A percentile compares a stretch with the other conserved stretches of the same genome.
These are phyloP conservation scores for Gymnoscopelus braueri DNA, from an alignment of 2,797 vertebrate genomes.

Conservation along the genomic window DNA sequence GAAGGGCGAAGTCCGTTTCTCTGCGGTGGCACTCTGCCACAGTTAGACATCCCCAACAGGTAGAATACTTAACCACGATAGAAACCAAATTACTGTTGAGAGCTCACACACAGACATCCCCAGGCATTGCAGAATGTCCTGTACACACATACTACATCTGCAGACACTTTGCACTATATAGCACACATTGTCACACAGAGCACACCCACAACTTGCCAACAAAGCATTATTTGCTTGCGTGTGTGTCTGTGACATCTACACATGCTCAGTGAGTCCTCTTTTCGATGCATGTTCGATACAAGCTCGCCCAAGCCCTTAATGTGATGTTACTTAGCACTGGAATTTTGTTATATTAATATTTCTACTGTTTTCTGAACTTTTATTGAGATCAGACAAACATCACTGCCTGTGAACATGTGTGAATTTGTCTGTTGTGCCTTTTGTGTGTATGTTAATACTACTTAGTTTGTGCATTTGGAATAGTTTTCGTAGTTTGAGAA, in stretches of 20 bases:
- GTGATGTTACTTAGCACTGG: constrained; percentile 46
- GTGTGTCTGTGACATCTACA: constrained; percentile 18
- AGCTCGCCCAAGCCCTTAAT: constrained; percentile 45
- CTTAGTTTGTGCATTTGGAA: constrained; percentile 21
- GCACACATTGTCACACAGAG: constrained; percentile 47
- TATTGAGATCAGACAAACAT: constrained; percentile 21
- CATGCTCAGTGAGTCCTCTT: constrained; percentile 28
- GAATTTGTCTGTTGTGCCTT: constrained; percentile 14
- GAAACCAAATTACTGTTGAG: constrained; percentile 49
- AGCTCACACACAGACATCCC: constrained; percentile 44
- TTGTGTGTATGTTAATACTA: constrained; percentile 23
- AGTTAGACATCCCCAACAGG: constrained; percentile 55
- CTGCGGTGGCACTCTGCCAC: constrained; percentile 92
- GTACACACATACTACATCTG: constrained; percentile 55
- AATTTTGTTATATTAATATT: constrained; percentile 12
- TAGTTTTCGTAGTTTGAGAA: constrained; percentile 30
- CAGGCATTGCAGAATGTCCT: constrained; percentile 40
- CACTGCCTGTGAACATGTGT: constrained; percentile 40
- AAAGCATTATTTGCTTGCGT: constrained; percentile 46
- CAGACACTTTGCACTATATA: constrained; percentile 63
- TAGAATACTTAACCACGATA: constrained; percentile 16
- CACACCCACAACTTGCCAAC: constrained; percentile 33
- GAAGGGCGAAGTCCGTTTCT: constrained; percentile 94
- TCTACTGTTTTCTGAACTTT: constrained; percentile 4
- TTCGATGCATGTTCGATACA: constrained; percentile 45